Conservation (phyloP, 1,140 invertebrate genomes). For the Zeugodacus cucurbitae region DNA sequence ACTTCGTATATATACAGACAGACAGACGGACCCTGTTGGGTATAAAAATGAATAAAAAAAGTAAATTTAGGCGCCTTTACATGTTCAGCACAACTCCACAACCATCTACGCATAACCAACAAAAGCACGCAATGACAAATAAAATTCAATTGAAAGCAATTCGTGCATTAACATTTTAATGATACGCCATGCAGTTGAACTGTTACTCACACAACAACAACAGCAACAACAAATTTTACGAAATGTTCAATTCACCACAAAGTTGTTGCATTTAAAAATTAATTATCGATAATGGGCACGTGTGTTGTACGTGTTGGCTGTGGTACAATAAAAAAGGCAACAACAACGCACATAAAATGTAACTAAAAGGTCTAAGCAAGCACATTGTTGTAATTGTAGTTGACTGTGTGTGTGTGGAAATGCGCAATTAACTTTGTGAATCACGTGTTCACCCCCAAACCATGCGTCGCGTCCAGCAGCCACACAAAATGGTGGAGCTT, state of each 20-base stretch:
- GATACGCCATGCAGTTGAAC: neutral
- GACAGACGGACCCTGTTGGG: no score
- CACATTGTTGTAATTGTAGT: neutral
- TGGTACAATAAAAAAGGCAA: neutral
- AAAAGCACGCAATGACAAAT: neutral
- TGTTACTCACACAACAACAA: neutral
- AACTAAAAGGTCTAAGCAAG: neutral
- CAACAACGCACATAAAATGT: neutral
- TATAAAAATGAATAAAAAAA: no score
- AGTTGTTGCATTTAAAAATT: constrained; percentile 29
- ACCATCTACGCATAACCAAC: neutral
- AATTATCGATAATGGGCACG: constrained; percentile 22
- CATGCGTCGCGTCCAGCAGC: neutral
- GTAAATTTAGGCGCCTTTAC: neutral
- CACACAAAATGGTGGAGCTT: neutral
- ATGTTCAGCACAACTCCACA: neutral
- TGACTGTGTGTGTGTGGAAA: neutral
- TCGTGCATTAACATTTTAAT: constrained; percentile 17
- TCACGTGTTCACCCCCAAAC: neutral
- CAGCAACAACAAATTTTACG: neutral
- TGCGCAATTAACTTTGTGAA: constrained; percentile 6
- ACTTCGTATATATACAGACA: no score
- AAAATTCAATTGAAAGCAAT: neutral
- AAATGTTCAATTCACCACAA: neutral
- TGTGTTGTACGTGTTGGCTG: neutral